Base-by-base conservation (phyloP, 2,113 vertebrate genomes). In the Alectura lathami region DNA sequence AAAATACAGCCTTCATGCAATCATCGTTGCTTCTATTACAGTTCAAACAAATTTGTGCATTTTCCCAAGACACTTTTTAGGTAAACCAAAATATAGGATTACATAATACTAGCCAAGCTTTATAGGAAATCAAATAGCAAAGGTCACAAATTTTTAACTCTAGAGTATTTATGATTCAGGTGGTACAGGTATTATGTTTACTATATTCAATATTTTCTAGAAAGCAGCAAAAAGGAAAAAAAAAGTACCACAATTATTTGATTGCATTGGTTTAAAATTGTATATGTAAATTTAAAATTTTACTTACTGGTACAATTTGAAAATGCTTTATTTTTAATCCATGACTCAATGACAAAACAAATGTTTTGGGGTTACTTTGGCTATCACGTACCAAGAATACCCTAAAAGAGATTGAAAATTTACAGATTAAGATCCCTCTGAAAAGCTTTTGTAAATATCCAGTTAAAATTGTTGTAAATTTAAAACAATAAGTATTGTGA, bases 251-350 rank as follows among this genome's bases (percentile, higher is more conserved):
- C 40, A 54, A 13, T 51, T 79, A 77, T 66, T 91, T 34, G 68
- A 40, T 14, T 83, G 16, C 56, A 83, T 83, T 27, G 6, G 48
- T 88, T 88, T 82, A 59, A 6, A 86, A 68, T 6, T 36, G 16
- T 54, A 77, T 75, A 47, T 6, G 63, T 69, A 75, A 97, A 95
- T 48, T 88, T 32, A 95, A 83, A 94, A 94, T 48, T 17, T 76
- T 97, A 99, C 99, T 99, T 98, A 99, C 99, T 59, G 98, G 99
- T 96, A 99, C 93, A 95, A 99, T 99, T 96, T 99, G 99, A 98
- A 99, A 99, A 97, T 99, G 99, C 97, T 99, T 99, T 98, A 99
- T 98, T 98, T 98, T 99, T 98, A 99, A 98, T 97, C 97, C 97
- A 96, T 99, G 98, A 97, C 99, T 99, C 97, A 99, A 90, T 54